phyloP scores from a whole-genome alignment of 2,888 invertebrate species.

The Zhuqinia jingwanae region DNA sequence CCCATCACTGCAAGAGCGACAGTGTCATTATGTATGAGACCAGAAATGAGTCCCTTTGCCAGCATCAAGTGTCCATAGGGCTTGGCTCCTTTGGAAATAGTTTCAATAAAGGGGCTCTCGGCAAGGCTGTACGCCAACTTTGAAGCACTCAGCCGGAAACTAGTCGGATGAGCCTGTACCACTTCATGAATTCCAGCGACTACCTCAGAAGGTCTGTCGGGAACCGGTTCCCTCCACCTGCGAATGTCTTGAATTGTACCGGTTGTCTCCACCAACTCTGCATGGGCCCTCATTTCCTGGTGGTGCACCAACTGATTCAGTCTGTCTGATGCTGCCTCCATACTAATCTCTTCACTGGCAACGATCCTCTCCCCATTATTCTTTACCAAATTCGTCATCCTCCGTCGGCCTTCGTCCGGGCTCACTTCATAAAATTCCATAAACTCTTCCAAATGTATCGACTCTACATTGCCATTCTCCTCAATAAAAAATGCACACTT shows the following conservation, averaged over 20 bases:
- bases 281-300: slow-evolving; percentile 9
- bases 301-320: neutral
- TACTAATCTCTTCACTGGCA: no score
- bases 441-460: slow-evolving; percentile 1
- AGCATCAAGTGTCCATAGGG: slow-evolving; percentile 40
- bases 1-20: slow-evolving; percentile 61
- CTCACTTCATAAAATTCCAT: neutral
- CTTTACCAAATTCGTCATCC: neutral
- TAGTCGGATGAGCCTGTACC: neutral
- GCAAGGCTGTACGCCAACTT: neutral
- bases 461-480: neutral
- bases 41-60: slow-evolving; percentile 44
- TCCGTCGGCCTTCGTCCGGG: neutral
- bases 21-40: slow-evolving; percentile 55
- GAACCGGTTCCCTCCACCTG: neutral
- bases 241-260: neutral
- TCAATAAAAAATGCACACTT: neutral
- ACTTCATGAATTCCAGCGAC: neutral
- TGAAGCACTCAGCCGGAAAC: neutral
- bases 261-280: neutral
- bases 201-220: neutral
- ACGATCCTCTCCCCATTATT: neutral
- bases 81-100: neutral
- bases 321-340: neutral
- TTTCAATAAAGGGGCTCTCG: neutral